These are phyloP conservation scores for Heliconius cydno DNA, from an alignment of 2,888 invertebrate genomes.

Conservation along the genomic window DNA sequence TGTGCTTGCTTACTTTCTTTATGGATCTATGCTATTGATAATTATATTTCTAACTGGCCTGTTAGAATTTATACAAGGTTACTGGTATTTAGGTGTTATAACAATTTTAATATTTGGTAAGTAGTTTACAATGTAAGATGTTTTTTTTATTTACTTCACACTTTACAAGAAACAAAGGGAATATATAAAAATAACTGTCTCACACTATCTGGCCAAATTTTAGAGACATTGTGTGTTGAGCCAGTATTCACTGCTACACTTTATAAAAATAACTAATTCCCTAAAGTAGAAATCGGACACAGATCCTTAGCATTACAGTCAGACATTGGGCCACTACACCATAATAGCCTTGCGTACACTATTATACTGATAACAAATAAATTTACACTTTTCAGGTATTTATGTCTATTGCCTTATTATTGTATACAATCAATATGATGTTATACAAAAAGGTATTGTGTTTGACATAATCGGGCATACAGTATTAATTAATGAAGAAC, in stretches of 20 bases:
- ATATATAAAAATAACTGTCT: no score
- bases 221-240: no score
- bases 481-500: constrained; percentile 23
- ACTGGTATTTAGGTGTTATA: constrained; percentile 8
- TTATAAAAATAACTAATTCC: no score
- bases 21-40: constrained; percentile 25
- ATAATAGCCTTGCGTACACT: neutral
- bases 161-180: no score
- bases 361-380: neutral
- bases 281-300: neutral
- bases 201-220: no score
- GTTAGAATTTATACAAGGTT: constrained; percentile 25
- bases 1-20: constrained; percentile 32
- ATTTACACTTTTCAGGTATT: constrained; percentile 11
- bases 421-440: constrained; percentile 23
- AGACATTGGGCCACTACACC: neutral
- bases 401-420: constrained; percentile 3
- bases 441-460: constrained; percentile 16
- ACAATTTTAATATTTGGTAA: constrained; percentile 16
- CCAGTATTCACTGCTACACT: no score
- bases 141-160: neutral
- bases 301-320: neutral
- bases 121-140: neutral
- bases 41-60: constrained; percentile 18
- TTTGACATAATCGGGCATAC: constrained; percentile 5